Evolutionary conservation across 2,888 invertebrate species (phyloP).

Genomic region (Hypselothyrea guttata): DNA sequence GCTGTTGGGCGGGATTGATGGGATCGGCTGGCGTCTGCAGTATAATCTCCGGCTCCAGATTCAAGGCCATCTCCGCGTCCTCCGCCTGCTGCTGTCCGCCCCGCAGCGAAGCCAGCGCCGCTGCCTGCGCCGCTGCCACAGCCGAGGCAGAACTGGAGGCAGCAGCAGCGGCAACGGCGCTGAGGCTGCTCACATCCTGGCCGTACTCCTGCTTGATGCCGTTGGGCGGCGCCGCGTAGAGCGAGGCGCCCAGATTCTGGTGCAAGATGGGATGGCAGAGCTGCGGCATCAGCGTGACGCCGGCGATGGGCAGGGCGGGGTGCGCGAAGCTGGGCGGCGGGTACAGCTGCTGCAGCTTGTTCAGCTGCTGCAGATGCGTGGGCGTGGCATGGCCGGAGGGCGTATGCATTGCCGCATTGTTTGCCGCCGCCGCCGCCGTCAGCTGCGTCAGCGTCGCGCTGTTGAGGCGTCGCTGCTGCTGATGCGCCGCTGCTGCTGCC

Average conservation of each 20-base stretch:
- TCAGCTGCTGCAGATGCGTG: conserved; percentile 76
- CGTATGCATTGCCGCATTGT: conserved; percentile 45
- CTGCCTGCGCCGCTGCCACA: conserved; percentile 64
- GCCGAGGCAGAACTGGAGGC: conserved; percentile 53
- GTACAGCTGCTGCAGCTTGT: conserved; percentile 74
- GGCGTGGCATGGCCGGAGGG: conserved; percentile 55
- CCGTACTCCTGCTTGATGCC: conserved; percentile 79
- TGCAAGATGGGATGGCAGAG: conserved; percentile 79
- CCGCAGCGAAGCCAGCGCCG: conserved; percentile 59
- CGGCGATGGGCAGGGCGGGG: conserved; percentile 77
- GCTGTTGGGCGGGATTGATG: conserved; percentile 75
- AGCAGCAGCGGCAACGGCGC: conserved; percentile 41
- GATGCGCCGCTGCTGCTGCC: conserved; percentile 50
- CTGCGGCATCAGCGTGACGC: conserved; percentile 79
- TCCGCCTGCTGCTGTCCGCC: conserved; percentile 45
- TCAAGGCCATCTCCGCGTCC: conserved; percentile 74
- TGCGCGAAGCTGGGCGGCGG: conserved; percentile 78
- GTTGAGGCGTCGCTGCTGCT: conserved; percentile 54
- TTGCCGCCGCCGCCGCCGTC: conserved; percentile 44
- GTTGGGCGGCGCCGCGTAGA: conserved; percentile 75
- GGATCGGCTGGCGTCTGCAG: conserved; percentile 77
- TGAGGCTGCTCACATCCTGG: conserved; percentile 57
- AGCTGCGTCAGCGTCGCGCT: conserved; percentile 60
- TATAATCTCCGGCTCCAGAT: conserved; percentile 78
- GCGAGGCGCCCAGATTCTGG: conserved; percentile 76